These are phyloP conservation scores for Drosophila planitibia DNA, from an alignment of 2,888 invertebrate genomes.

Conservation along the genomic window DNA sequence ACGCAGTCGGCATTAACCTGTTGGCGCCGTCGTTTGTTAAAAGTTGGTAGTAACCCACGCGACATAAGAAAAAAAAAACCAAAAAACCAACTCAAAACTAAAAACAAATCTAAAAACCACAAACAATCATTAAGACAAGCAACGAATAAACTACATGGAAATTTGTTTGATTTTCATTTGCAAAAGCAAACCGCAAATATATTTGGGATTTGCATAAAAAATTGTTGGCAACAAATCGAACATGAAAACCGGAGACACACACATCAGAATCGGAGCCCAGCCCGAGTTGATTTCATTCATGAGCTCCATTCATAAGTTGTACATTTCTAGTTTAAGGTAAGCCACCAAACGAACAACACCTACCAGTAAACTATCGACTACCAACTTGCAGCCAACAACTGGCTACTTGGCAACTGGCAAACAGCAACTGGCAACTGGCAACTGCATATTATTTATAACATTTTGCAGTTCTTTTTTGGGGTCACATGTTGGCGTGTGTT, in stretches of 20 bases:
- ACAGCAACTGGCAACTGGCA: conserved; percentile 45
- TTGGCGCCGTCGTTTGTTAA: conserved; percentile 52
- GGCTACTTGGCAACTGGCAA: conserved; percentile 26
- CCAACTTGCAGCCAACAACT: conserved; percentile 35
- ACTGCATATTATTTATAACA: conserved; percentile 77
- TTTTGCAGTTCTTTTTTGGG: conserved; percentile 75
- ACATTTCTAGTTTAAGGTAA: conserved; percentile 82
- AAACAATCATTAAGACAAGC: conserved; percentile 61
- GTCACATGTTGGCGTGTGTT: conserved; percentile 82
- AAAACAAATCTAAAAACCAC: conserved; percentile 56
- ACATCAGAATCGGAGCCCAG: conserved; percentile 15
- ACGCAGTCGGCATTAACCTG: conserved; percentile 55
- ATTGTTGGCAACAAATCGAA: conserved; percentile 59
- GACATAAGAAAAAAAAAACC: conserved; percentile 3
- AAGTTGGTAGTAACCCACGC: conserved; percentile 64
- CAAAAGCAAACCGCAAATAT: conserved; percentile 63
- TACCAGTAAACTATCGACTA: conserved; percentile 40
- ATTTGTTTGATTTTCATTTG: conserved; percentile 61
- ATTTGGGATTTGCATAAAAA: conserved; percentile 75
- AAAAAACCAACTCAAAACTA: conserved; percentile 11
- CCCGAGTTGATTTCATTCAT: conserved; percentile 5
- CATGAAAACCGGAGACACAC: conserved; percentile 42
- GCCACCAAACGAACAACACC: conserved; percentile 74
- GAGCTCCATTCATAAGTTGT: conserved; percentile 63
- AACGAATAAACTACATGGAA: conserved; percentile 50